Evolutionary conservation across 2,113 vertebrate genomes (phyloP).

Genomic region (Amblyopsis rosae): DNA sequence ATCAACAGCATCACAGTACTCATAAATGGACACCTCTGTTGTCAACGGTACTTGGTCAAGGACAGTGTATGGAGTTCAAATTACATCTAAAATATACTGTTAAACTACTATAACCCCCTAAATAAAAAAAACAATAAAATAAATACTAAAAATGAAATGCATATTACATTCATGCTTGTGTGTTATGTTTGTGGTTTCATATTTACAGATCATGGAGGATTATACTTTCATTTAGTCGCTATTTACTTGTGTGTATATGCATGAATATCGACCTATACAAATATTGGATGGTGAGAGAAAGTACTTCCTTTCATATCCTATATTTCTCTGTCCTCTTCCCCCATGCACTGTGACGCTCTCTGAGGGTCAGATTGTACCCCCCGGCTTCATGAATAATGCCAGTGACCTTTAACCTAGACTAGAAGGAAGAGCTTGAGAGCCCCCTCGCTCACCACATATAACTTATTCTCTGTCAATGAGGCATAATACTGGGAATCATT

Average conservation of each 20-base stretch:
- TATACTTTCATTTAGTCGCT: no score
- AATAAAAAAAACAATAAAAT: no score
- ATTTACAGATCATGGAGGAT: no score
- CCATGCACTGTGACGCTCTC: neutral
- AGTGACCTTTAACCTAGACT: constrained; percentile 35
- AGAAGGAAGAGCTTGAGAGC: constrained; percentile 10
- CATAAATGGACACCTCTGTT: neutral
- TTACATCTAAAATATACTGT: no score
- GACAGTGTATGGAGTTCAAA: no score
- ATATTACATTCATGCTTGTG: no score
- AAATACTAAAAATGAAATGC: no score
- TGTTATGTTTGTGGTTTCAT: no score
- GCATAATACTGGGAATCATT: neutral
- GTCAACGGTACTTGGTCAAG: no score
- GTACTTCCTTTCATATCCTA: constrained; percentile 8
- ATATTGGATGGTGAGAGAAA: constrained; percentile 37
- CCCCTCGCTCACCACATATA: neutral
- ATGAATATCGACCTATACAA: constrained; percentile 33
- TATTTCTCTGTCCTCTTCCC: neutral
- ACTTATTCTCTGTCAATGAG: neutral
- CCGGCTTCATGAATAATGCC: constrained; percentile 25
- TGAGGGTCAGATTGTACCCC: constrained; percentile 11
- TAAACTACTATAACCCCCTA: no score
- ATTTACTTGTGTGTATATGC: constrained; percentile 22
- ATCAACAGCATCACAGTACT: constrained; percentile 54